Evolutionary conservation across 1,140 invertebrate species (phyloP), one percentile per base, ranked within the genome.

Genomic region (Pinna nobilis): DNA sequence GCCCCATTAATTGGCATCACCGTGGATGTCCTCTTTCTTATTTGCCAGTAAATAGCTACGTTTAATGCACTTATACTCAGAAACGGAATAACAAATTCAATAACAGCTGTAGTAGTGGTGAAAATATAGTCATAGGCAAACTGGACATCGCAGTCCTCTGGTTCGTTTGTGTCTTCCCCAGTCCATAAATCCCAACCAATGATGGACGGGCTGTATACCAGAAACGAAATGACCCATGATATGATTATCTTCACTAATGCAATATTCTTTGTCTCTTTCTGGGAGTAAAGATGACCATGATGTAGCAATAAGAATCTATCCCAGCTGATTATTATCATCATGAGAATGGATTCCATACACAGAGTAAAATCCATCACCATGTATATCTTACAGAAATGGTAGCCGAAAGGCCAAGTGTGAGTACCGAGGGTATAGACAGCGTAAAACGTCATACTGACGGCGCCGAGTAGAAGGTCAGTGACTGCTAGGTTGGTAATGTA

Each of bases 401-500:
- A 41, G 4, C 83, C 83, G 32, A 82, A 80, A 1, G 72, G 71
- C 84, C 84, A 86, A 0, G 7, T 23, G 25, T 75, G 63, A 11
- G 39, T 39, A 6, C 50, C 44, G 0, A 78, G 35, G 0, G 77
- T 84, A 44, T 79, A 77, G 2, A 78, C 70, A 7, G 76, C 70
- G 47, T 86, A 81, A 15, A 86, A 68, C 0, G 73, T 69, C 80
- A 84, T 81, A 71, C 81, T 84, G 32, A 83, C 61, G 13, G 67
- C 9, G 1, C 82, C 82, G n/a, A 87, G 72, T 0, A 80, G 50
- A 4, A 86, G 47, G 60, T 87, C 86, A 1, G 82, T 77, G 7
- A 85, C 57, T 13, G 84, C 84, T 23, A 86, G 71, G 65, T 86
- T 83, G 7, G 83, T 67, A 11, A 87, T 70, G 55, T 85, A 86